Base-by-base conservation (phyloP, 2,888 invertebrate genomes). In the Rhingia campestris region DNA sequence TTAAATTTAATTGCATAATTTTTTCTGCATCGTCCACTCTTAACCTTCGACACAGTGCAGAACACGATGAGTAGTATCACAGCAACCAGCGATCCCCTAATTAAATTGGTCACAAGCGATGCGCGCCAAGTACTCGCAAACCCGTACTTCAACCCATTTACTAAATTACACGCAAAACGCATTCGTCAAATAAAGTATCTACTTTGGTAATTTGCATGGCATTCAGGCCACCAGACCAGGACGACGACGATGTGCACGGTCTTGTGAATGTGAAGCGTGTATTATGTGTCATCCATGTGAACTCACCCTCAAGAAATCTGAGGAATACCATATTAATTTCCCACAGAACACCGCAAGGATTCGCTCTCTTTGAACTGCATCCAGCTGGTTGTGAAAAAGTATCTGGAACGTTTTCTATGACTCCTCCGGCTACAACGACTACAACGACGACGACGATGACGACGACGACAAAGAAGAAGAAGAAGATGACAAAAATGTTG, bases 141-240 rank as follows among this genome's bases (percentile, higher is more conserved):
- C 7, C 6, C 37, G 56, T 59, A 80, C 80, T 79, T 80, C 64
- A 80, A 70, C 75, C 70, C 84, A 66, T 84, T 84, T 75, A 80
- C 69, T 80, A 80, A 80, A 80, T 84, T 84, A 84, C 80, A 84
- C 66, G 75, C 80, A 59, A 75, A 84, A 84, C 74, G 80, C 84
- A 80, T 80, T 70, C 80, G 74, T 84, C 84, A 84, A 74, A 80
- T 80, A 80, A 79, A 79, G 80, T 74, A 80, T 74, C 73, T 70
- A 56, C 61, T 75, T 75, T 80, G 77, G 69, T 80, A 72, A 74
- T 79, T 69, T 59, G 6, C 59, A 22, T 14, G 6, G 6, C 76
- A 63, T 79, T 47, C 10, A 67, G 72, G 41, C 56, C 66, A 81
- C 54, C 66, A 32, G 47, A 47, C 39, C 53, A 51, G 33, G 45